Evolutionary conservation across 2,888 invertebrate species (phyloP), one percentile per base, ranked within the genome.

Genomic region (Exephanes ischioxanthus): DNA sequence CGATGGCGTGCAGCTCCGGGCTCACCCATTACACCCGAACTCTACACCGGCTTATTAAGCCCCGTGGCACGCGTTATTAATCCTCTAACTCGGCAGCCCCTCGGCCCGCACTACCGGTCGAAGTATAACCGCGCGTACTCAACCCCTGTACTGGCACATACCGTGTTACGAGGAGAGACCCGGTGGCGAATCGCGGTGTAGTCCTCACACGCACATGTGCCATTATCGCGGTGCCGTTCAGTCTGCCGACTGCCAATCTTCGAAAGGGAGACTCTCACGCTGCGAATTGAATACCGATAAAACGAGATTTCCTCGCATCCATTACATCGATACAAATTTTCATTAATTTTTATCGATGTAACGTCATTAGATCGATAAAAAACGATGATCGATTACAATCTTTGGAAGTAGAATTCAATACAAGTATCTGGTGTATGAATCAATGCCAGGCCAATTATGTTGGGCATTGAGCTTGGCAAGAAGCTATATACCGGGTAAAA

Each of bases 21-120:
- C 53, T 79, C 75, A 83, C 85, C 88, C 86, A 87, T 87, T 87
- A 80, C 88, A 89, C 87, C 45, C 89, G 91, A 93, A 93, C 91
- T 89, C 91, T 89, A 92, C 90, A 92, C 92, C 92, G 89, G 89
- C 90, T 91, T 90, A 93, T 93, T 93, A 92, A 92, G 84, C 90
- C 91, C 91, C 90, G 91, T 92, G 92, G 89, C 92, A 92, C 91
- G 92, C 92, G 92, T 93, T 93, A 93, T 93, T 93, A 93, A 93
- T 93, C 93, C 92, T 91, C 92, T 89, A 91, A 92, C 91, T 91
- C 90, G 88, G 87, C 79, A 76, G 67, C 84, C 83, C 85, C 63
- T 53, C 19, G 45, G 75, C 33, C 48, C 58, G 67, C 41, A 11
- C 22, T 26, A 11, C 48, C 51, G 11, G 63, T 41, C 58, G 76